Percentiles rank a stretch among this genome's conserved stretches.
Conservation (phyloP, 2,888 invertebrate genomes). For the Arrhopalites spinosus region DNA sequence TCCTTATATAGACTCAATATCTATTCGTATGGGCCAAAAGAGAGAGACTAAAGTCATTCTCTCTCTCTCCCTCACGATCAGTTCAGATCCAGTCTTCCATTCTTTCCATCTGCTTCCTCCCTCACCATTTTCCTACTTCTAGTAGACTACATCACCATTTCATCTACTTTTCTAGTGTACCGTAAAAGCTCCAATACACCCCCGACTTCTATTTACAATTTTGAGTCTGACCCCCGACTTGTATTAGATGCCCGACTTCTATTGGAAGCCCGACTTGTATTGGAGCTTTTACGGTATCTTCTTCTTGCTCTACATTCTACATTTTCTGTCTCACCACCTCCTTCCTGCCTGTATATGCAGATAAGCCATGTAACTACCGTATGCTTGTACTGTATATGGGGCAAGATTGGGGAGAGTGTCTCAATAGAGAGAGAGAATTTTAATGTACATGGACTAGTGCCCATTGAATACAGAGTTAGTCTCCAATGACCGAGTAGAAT, state of each 20-base stretch:
- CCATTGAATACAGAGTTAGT: not conserved
- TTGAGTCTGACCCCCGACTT: too few relatives aligned
- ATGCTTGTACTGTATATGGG: too few relatives aligned
- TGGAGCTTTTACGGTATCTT: too few relatives aligned
- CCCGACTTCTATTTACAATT: too few relatives aligned
- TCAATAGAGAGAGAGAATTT: not conserved
- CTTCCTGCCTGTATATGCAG: not conserved
- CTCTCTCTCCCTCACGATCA: not conserved
- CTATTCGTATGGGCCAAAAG: not conserved
- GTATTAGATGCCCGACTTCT: too few relatives aligned
- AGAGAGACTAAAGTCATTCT: not conserved
- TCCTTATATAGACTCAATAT: not conserved
- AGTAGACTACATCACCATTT: not conserved
- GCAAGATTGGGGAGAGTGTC: not conserved
- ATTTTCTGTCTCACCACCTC: not conserved
- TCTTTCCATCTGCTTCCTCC: conserved; percentile 17
- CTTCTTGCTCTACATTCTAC: not conserved
- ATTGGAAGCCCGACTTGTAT: too few relatives aligned
- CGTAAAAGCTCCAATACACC: too few relatives aligned
- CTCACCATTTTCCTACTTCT: not conserved
- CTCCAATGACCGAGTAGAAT: too few relatives aligned
- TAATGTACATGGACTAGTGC: not conserved
- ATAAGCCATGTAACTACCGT: too few relatives aligned
- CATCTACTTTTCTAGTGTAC: not conserved
- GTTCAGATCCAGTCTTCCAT: conserved; percentile 5